Base-by-base conservation (phyloP, 2,113 vertebrate genomes). In the Crypturellus undulatus region DNA sequence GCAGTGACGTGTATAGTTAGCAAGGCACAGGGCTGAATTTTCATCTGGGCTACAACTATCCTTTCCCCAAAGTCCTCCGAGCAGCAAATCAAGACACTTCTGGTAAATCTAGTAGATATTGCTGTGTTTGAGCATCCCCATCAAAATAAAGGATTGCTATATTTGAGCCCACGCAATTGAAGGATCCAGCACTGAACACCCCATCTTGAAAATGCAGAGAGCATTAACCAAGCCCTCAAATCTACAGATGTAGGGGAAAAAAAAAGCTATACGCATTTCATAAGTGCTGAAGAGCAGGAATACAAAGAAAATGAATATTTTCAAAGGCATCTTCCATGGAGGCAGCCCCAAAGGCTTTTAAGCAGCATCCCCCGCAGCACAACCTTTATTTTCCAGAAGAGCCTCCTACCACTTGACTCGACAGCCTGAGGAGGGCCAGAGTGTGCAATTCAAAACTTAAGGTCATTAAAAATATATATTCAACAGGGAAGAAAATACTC, bases 191-290 rank as follows among this genome's bases (percentile, higher is more conserved):
- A 59, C 36, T 49, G 20, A 47, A 22, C 30, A 34, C 38, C 38
- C 79, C 32, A 52, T 20, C 21, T 80, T 80, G 38, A 71, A 36
- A 32, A 67, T 62, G 73, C 65, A 62, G 13, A n/a, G 52, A 70
- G 28, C 2, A 2, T 52, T 42, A 73, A 25, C 26, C 28, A 65
- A 58, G 5, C 8, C 9, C 69, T 15, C 62, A 72, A 89, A 73
- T 8, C 2, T 8, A 17, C 60, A 2, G 2, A 1, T 40, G 49
- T 58, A 21, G 2, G 52, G n/a, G n/a, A n/a, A 38, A 38, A 38
- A 30, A n/a, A 40, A 18, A 63, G 11, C 49, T 54, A 38, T 7
- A 32, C 14, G 36, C 69, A 64, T 36, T 59, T 52, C 73, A 11
- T 42, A 38, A 6, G 14, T 17, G 22, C 6, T 8, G 40, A 13